Conservation (phyloP, 2,113 vertebrate genomes). For the Hippoglossus stenolepis region DNA sequence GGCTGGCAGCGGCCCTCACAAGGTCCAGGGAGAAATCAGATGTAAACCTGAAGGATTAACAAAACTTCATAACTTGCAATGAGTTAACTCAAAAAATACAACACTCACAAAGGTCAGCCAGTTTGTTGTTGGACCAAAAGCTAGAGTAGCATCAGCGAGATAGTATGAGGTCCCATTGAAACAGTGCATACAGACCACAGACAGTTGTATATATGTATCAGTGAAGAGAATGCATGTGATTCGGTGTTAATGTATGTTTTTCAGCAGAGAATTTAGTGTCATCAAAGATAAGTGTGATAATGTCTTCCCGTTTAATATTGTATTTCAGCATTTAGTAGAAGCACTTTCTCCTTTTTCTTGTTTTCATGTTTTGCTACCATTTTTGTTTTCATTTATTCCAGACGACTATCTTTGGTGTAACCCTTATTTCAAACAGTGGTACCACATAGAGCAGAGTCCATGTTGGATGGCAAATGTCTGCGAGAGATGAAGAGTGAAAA, state of each 20-base stretch:
- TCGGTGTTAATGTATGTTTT: neutral
- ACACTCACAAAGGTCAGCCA: constrained; percentile 9
- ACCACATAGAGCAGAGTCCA: neutral
- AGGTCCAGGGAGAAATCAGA: constrained; percentile 59
- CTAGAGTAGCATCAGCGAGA: neutral
- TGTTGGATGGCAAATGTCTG: constrained; percentile 22
- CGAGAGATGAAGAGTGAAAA: constrained; percentile 30
- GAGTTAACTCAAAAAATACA: constrained; percentile 24
- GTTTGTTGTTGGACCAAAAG: constrained; percentile 13
- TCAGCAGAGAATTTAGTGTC: neutral
- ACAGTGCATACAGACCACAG: neutral
- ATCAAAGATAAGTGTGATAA: neutral
- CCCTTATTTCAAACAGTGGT: neutral
- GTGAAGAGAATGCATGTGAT: neutral
- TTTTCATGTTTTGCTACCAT: too few relatives aligned
- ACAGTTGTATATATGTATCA: neutral
- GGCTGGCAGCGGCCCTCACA: constrained; percentile 58
- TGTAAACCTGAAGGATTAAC: constrained; percentile 42
- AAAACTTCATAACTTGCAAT: constrained; percentile 37
- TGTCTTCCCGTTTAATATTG: neutral
- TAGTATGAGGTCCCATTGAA: neutral
- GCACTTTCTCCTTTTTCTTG: too few relatives aligned
- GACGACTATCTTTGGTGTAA: neutral
- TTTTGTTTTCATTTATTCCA: too few relatives aligned
- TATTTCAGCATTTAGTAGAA: neutral